Conservation (phyloP, 2,888 invertebrate species). For the Myopa tessellatipennis region DNA sequence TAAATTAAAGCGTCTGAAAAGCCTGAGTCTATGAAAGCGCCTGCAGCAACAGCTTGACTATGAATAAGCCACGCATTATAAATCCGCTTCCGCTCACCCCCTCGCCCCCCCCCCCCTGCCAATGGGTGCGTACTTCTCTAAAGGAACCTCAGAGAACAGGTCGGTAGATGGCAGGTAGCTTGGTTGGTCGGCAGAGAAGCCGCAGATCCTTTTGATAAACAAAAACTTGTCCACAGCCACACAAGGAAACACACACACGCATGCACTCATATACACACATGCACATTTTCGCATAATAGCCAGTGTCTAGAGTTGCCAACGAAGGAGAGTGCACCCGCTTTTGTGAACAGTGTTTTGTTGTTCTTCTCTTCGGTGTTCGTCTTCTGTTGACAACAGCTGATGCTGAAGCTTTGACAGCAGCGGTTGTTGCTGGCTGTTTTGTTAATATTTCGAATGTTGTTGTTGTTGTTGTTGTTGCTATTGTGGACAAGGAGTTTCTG, state of each 20-base stretch:
- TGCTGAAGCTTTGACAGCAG: background rate
- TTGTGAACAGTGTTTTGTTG: background rate
- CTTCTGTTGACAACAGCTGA: slow-evolving; percentile 10
- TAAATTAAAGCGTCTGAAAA: slow-evolving; percentile 18
- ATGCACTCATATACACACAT: background rate
- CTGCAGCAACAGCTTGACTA: background rate
- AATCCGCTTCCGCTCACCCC: background rate
- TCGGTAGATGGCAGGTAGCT: background rate
- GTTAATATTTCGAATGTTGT: background rate
- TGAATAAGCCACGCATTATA: slow-evolving; percentile 24
- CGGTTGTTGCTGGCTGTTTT: background rate
- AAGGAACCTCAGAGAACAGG: no score
- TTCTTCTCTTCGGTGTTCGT: background rate
- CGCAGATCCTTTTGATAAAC: slow-evolving; percentile 2
- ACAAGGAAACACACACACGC: no score
- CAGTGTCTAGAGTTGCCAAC: background rate
- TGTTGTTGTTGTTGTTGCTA: background rate
- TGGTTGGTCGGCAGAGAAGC: background rate
- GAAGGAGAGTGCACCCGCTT: background rate
- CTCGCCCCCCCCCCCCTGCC: background rate
- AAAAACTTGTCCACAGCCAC: background rate
- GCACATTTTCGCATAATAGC: background rate
- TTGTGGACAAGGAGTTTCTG: background rate
- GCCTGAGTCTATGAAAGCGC: background rate
- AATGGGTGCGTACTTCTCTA: no score